Evolutionary conservation across 1,140 invertebrate genomes (phyloP).

Genomic region (Phthorimaea operculella): DNA sequence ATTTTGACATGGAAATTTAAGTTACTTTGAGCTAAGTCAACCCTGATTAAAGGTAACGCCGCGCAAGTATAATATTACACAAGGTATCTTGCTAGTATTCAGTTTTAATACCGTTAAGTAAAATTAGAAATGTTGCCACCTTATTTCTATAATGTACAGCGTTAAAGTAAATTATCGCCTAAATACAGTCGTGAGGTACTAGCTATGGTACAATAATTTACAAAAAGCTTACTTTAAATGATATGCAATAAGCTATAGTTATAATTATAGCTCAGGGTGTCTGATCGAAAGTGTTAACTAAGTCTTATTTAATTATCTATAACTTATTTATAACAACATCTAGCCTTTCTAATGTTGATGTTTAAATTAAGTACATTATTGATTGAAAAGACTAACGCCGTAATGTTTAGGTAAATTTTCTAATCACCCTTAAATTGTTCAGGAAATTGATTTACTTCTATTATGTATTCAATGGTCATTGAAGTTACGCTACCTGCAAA

Average conservation of each 20-base stretch:
- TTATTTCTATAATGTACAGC: slow-evolving; percentile 52
- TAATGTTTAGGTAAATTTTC: not conserved
- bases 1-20: no score
- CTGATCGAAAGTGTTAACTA: slow-evolving; percentile 5
- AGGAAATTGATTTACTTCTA: not conserved
- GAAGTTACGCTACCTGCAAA: slow-evolving; percentile 7
- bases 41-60: no score
- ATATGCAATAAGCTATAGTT: slow-evolving; percentile 62
- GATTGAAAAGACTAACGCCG: not conserved
- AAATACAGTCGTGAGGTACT: slow-evolving; percentile 46
- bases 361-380: not conserved
- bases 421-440: not conserved
- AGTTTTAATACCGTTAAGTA: not conserved
- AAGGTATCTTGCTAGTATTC: no score
- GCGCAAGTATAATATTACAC: no score
- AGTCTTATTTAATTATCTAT: not conserved
- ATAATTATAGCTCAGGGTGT: slow-evolving; percentile 31
- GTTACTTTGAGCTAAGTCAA: no score
- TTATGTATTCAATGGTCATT: slow-evolving; percentile 1
- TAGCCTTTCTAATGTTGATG: not conserved
- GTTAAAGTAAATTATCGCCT: slow-evolving; percentile 33
- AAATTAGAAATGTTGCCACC: slow-evolving; percentile 17
- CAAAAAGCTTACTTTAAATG: slow-evolving; percentile 59
- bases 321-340: slow-evolving; percentile 2
- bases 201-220: slow-evolving; percentile 65